Percentiles rank a stretch among this genome's conserved stretches.
Conservation (phyloP, 2,797 vertebrate genomes). For the Myiothlypis coronata region DNA sequence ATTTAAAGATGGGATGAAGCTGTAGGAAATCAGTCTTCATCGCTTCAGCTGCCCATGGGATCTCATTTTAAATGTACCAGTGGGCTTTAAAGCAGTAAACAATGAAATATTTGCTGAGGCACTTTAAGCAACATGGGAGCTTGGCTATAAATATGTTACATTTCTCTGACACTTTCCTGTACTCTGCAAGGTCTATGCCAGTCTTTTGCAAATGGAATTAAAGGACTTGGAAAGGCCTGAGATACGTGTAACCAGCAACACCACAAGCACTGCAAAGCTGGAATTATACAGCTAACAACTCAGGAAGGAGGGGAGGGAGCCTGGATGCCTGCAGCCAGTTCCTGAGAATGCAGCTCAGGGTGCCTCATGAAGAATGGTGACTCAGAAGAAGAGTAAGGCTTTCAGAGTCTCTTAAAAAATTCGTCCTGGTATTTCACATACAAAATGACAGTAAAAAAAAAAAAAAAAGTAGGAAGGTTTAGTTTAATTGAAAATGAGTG, state of each 20-base stretch:
- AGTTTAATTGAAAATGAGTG: neutral
- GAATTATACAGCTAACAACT: neutral
- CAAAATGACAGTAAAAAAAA: neutral
- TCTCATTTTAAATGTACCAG: neutral
- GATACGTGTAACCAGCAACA: neutral
- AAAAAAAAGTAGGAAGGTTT: neutral
- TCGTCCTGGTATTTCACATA: neutral
- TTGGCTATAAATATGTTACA: neutral
- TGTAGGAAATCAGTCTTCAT: neutral
- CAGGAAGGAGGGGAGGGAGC: neutral
- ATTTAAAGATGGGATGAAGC: neutral
- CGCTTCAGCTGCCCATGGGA: neutral
- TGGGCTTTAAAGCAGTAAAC: neutral
- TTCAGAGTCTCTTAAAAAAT: neutral
- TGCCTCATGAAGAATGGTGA: rapidly evolving
- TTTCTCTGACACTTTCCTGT: neutral
- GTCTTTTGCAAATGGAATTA: neutral
- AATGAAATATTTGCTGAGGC: neutral
- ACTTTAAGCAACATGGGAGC: rapidly evolving
- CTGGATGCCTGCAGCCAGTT: neutral
- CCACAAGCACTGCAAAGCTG: neutral
- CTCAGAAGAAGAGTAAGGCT: neutral
- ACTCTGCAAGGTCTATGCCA: neutral
- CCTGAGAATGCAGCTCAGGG: neutral
- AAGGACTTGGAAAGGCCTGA: neutral